Evolutionary conservation across 2,888 invertebrate species (phyloP), one percentile per base, ranked within the genome.

Genomic region (Eilema sororculum): DNA sequence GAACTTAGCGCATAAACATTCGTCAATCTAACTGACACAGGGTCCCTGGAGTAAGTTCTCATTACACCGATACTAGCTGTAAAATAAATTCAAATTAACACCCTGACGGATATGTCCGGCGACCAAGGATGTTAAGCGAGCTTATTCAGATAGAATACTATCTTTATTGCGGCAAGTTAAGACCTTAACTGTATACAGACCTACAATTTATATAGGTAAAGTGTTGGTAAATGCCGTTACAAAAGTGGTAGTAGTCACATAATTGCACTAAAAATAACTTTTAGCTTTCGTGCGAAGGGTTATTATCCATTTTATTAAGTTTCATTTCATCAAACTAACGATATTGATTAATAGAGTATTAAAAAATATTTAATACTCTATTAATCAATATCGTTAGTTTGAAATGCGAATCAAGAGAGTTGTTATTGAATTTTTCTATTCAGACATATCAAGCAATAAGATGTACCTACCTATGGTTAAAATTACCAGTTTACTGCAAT

Each of bases 41-140:
- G 68, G 71, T 64, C 76, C 61, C 67, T 24, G 64, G 71, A 78
- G 72, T 77, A 80, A 84, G 75, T 78, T 69, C 81, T 85, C 87
- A 87, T 88, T 89, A 88, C 84, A 82, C 78, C 80, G 79, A 80
- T 84, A 85, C 79, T 74, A 75, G 85, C 82, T 82, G 84, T 85
- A 85, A 89, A 91, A 92, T 91, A 92, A 92, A 92, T 92, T 91
- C 88, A 89, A 91, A 91, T 91, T 90, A 91, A 87, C 86, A 75
- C 75, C 81, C 85, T 87, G 87, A 91, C 86, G 84, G 86, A 88
- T 87, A 86, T 81, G 82, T 87, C 85, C 85, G 82, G 71, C 64
- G 77, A 71, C 71, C 65, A 69, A 72, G 72, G 75, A 76, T 78
- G 76, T 78, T 70, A 76, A 68, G 63, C 71, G 67, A 73, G 73